Evolutionary conservation across 2,797 vertebrate genomes (phyloP).

Genomic region (Epinephelus awoara): DNA sequence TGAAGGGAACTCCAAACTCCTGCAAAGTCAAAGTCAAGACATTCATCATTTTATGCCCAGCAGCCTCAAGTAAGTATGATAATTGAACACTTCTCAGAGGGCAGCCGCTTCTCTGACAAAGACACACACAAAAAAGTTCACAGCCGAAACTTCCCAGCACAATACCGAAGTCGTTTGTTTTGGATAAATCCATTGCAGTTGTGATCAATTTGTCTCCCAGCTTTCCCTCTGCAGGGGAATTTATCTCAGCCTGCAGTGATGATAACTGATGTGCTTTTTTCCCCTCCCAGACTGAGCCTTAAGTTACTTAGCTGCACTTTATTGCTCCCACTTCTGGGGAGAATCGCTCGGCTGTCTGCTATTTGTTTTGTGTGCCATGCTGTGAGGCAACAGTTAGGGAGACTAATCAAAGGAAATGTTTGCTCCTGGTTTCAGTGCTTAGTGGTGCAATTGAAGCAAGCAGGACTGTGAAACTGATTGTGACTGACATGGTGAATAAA

Average conservation of each 20-base stretch:
- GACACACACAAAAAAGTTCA: not conserved
- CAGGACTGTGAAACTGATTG: not conserved
- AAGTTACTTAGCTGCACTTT: slow-evolving; percentile 49
- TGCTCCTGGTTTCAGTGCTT: slow-evolving; percentile 13
- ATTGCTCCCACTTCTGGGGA: slow-evolving; percentile 39
- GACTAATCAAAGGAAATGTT: slow-evolving; percentile 11
- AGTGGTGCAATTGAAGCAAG: slow-evolving; percentile 11
- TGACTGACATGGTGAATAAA: not conserved
- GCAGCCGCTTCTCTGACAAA: not conserved
- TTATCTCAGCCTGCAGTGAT: slow-evolving; percentile 35
- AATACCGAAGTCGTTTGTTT: slow-evolving; percentile 19
- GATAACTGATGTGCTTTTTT: slow-evolving; percentile 38
- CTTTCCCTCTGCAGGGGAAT: slow-evolving; percentile 39
- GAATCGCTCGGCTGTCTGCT: slow-evolving; percentile 5
- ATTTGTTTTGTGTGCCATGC: slow-evolving; percentile 28
- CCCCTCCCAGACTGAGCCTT: slow-evolving; percentile 13
- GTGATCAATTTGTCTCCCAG: slow-evolving; percentile 28
- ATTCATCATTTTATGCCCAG: not conserved
- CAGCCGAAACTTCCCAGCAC: not conserved
- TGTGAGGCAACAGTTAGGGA: slow-evolving; percentile 22
- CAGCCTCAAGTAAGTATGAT: no score
- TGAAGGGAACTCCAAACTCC: slow-evolving; percentile 95
- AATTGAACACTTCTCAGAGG: not conserved
- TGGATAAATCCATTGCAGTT: slow-evolving; percentile 15
- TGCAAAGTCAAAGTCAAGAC: slow-evolving; percentile 72